phyloP scores from a whole-genome alignment of 2,888 invertebrate species.

The Sisyra terminalis region DNA sequence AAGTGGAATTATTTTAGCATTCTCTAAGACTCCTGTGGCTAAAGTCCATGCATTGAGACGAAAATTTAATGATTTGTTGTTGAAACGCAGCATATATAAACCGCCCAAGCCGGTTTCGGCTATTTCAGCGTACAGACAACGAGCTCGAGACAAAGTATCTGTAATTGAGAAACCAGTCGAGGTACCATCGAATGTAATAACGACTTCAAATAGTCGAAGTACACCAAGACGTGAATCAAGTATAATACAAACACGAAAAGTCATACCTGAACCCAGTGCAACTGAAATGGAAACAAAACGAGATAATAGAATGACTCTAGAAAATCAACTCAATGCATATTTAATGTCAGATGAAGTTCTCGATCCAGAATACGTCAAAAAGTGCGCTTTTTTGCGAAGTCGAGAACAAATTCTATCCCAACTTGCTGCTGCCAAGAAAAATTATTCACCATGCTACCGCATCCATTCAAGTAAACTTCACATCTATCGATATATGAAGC shows the following conservation, averaged over 20 bases:
- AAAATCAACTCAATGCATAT: not conserved
- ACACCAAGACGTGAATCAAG: too few relatives aligned
- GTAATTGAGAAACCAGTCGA: too few relatives aligned
- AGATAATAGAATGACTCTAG: not conserved
- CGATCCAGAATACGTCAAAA: not conserved
- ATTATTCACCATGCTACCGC: slow-evolving; percentile 3
- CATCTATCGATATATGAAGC: slow-evolving; percentile 6
- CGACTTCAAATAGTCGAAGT: too few relatives aligned
- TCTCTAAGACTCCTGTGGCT: slow-evolving; percentile 11
- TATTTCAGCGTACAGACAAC: too few relatives aligned
- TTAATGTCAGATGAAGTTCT: not conserved
- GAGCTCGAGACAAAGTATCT: too few relatives aligned
- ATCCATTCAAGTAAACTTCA: slow-evolving; percentile 6
- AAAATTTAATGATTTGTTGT: too few relatives aligned
- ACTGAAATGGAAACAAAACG: slow-evolving; percentile 4
- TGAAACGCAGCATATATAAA: too few relatives aligned
- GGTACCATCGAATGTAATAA: too few relatives aligned
- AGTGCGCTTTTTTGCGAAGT: not conserved
- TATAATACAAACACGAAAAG: too few relatives aligned
- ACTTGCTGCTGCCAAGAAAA: slow-evolving; percentile 1
- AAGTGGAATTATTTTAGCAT: slow-evolving; percentile 18
- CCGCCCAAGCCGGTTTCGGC: too few relatives aligned
- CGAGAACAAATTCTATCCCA: not conserved
- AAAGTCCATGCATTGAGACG: too few relatives aligned
- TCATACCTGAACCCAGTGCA: not conserved